These are phyloP conservation scores for Hemibagrus guttatus DNA, from an alignment of 2,797 vertebrate species.

Conservation along the genomic window DNA sequence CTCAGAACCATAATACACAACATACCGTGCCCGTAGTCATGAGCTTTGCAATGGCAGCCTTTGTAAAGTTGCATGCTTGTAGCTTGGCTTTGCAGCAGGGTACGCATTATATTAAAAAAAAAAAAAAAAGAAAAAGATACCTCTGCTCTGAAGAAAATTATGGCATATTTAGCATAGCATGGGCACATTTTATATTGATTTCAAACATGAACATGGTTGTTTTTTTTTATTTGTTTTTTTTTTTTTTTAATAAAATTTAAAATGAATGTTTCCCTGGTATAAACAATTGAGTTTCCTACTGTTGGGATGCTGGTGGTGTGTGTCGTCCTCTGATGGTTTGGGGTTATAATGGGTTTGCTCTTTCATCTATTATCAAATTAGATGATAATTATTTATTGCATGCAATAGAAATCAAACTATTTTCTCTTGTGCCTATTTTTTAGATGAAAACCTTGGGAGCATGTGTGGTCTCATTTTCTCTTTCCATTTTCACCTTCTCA, in stretches of 20 bases:
- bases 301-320: constrained; percentile 28
- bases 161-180: constrained; percentile 14
- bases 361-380: constrained; percentile 30
- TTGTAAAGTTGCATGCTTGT: constrained; percentile 48
- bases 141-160: constrained; percentile 23
- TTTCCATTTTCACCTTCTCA: background rate
- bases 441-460: constrained; percentile 13
- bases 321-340: background rate
- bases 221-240: background rate
- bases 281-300: constrained; percentile 2
- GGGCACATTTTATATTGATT: constrained; percentile 22
- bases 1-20: constrained; percentile 47
- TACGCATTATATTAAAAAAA: constrained; percentile 25
- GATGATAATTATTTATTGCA: constrained; percentile 40
- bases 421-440: constrained; percentile 37
- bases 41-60: constrained; percentile 37
- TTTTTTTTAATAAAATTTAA: background rate
- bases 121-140: background rate
- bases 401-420: constrained; percentile 33
- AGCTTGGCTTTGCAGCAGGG: constrained; percentile 55
- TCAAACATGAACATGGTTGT: background rate
- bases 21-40: constrained; percentile 25
- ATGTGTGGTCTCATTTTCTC: constrained; percentile 14
- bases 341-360: constrained; percentile 30
- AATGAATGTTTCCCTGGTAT: constrained; percentile 36